Conservation (phyloP, 2,113 vertebrate species). For the Odobenus rosmarus region DNA sequence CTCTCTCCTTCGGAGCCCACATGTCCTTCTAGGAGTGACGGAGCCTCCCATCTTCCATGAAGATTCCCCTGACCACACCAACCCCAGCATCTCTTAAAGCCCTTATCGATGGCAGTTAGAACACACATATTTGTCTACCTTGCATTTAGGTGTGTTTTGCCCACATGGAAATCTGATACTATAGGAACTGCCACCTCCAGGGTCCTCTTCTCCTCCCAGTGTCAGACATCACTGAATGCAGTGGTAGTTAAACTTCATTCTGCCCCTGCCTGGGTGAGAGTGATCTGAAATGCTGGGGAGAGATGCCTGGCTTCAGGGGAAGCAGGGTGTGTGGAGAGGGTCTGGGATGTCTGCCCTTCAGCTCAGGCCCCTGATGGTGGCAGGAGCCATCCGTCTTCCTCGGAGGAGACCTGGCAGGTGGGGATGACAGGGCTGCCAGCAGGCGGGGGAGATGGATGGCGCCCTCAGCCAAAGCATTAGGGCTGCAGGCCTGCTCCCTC, state of each 20-base stretch:
- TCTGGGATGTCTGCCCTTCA: neutral
- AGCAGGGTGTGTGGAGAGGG: neutral
- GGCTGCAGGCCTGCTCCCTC: neutral
- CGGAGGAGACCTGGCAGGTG: neutral
- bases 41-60: neutral
- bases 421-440: rapidly evolving
- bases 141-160: neutral
- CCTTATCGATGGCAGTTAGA: neutral
- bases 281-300: neutral
- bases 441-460: neutral
- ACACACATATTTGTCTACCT: neutral
- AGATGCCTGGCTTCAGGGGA: neutral
- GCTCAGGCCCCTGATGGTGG: neutral
- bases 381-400: neutral
- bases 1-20: neutral
- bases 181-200: neutral
- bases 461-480: neutral
- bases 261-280: neutral
- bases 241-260: neutral
- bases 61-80: neutral
- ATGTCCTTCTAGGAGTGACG: neutral
- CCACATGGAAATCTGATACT: neutral
- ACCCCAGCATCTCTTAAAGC: neutral
- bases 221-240: neutral
- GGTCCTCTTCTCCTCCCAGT: rapidly evolving